These are phyloP conservation scores for Neotragus pygmaeus DNA, from an alignment of 2,113 vertebrate genomes.

Conservation along the genomic window DNA sequence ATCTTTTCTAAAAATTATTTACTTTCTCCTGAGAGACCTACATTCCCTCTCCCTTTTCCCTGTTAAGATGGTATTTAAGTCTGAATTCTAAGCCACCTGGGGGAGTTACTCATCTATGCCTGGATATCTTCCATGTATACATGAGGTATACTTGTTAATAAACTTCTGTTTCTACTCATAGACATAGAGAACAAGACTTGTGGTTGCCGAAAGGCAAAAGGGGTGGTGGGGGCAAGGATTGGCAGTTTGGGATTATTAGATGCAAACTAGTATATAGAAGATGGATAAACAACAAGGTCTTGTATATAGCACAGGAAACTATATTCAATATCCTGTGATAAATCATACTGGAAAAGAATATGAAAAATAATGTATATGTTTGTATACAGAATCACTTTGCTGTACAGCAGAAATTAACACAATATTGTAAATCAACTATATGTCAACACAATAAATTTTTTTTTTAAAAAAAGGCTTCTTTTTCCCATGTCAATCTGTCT, in stretches of 20 bases:
- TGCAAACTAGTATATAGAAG: not conserved
- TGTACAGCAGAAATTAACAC: not conserved
- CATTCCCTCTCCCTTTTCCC: not conserved
- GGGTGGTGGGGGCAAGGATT: not conserved
- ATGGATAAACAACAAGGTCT: not conserved
- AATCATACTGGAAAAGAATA: not conserved
- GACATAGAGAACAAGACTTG: not conserved
- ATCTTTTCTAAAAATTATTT: not conserved
- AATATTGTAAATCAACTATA: not conserved
- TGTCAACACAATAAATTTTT: not conserved
- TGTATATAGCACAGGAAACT: not conserved
- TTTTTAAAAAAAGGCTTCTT: not conserved
- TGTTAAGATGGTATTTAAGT: not conserved
- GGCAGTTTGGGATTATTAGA: not conserved
- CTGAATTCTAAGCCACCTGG: not conserved
- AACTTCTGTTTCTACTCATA: not conserved
- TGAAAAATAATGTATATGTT: not conserved
- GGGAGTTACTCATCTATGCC: not conserved
- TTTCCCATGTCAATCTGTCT: not conserved
- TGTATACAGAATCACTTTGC: not conserved
- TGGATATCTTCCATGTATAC: not conserved
- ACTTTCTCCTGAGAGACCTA: not conserved
- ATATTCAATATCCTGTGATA: not conserved
- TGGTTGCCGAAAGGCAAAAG: not conserved
- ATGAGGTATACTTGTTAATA: not conserved